These are phyloP conservation scores for Pseudonaja textilis DNA, from an alignment of 2,113 vertebrate genomes.

Conservation along the genomic window DNA sequence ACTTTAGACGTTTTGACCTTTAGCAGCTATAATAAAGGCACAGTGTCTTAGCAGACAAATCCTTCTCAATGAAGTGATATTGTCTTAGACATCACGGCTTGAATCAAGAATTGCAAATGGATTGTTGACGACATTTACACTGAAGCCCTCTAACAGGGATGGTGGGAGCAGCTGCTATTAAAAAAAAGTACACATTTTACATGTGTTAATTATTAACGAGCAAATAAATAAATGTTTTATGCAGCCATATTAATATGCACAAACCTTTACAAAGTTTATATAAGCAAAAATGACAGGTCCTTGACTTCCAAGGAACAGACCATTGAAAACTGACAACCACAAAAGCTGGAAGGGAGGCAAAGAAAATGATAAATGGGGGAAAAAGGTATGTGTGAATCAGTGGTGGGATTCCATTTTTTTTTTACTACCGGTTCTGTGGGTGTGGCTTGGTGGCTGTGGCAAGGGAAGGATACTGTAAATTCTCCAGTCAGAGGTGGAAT, in stretches of 20 bases:
- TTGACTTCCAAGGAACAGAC: not conserved
- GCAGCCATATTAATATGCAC: not conserved
- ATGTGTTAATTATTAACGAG: constrained; percentile 18
- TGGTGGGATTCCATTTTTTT: no score
- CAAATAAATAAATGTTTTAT: constrained; percentile 11
- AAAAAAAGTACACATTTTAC: constrained; percentile 15
- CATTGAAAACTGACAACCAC: not conserved
- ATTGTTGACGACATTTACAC: not conserved
- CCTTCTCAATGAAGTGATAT: not conserved
- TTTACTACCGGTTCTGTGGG: no score
- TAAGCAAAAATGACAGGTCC: not conserved
- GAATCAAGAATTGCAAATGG: not conserved
- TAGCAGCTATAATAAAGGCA: not conserved
- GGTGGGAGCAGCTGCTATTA: not conserved
- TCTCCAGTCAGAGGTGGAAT: no score
- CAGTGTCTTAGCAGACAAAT: not conserved
- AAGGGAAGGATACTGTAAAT: no score
- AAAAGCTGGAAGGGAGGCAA: not conserved
- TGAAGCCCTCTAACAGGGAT: not conserved
- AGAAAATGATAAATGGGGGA: not conserved
- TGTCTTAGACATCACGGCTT: not conserved
- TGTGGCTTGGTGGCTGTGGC: no score
- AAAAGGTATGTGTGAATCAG: no score
- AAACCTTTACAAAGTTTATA: constrained; percentile 5
- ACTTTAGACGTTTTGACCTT: not conserved